These are phyloP conservation scores for Trichonephila inaurata DNA, from an alignment of 1,140 invertebrate genomes.

Conservation along the genomic window DNA sequence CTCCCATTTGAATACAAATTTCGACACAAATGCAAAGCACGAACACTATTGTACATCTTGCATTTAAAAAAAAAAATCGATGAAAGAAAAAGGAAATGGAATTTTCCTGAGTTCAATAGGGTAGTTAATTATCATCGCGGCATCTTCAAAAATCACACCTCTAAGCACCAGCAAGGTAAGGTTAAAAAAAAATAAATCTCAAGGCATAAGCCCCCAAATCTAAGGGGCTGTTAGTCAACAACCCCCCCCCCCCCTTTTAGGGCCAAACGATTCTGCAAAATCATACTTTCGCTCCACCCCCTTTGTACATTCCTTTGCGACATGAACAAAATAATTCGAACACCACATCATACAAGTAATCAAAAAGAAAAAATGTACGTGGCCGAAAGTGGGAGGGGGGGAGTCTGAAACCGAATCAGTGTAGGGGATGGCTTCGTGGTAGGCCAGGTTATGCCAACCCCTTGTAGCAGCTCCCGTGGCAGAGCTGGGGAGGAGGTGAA, in stretches of 20 bases:
- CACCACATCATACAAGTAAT: neutral
- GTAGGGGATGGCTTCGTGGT: slow-evolving; percentile 21
- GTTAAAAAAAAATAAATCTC: neutral
- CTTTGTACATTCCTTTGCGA: slow-evolving; percentile 46
- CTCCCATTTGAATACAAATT: slow-evolving; percentile 7
- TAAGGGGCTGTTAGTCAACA: slow-evolving; percentile 25
- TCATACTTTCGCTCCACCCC: slow-evolving; percentile 35
- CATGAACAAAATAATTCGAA: slow-evolving; percentile 47
- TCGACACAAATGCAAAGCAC: neutral
- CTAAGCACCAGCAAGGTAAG: neutral
- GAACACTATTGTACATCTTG: neutral
- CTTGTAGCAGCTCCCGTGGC: slow-evolving; percentile 61
- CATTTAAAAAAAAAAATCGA: neutral
- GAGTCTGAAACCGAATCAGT: neutral
- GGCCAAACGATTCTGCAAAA: neutral
- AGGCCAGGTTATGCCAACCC: slow-evolving; percentile 58
- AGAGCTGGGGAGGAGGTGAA: slow-evolving; percentile 5
- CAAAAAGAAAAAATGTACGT: neutral
- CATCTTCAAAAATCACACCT: slow-evolving; percentile 46
- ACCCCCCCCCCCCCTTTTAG: neutral
- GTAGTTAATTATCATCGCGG: slow-evolving; percentile 37
- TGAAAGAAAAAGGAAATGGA: neutral
- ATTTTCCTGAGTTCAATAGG: slow-evolving; percentile 18
- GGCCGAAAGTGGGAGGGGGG: neutral
- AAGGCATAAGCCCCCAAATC: neutral